Evolutionary conservation across 2,888 invertebrate species (phyloP), one percentile per base, ranked within the genome.

Genomic region (Microctonus aethiopoides): DNA sequence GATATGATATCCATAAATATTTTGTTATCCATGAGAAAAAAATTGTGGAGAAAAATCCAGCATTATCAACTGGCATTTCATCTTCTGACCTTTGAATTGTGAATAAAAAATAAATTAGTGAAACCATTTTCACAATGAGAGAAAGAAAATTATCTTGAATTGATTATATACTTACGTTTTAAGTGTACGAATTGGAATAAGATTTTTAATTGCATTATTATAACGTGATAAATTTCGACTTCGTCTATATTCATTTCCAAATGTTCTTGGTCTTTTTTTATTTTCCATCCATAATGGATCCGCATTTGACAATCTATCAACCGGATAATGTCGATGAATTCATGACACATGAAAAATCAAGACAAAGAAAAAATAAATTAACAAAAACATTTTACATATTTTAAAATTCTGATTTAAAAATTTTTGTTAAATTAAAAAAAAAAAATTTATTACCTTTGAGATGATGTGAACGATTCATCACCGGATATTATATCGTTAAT

Each of bases 21-120:
- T 82, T 82, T 0, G 88, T 88, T 76, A 89, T 81, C 90, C 90
- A 90, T 26, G 88, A 85, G 74, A 87, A 88, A 16, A 87, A 88
- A 51, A 89, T 82, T 72, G 87, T 87, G 3, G 89, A 89, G 75
- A 89, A 85, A 75, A 88, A 86, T 6, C 89, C 89, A 6, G 88
- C 87, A 65, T 80, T 81, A 61, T 89, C 88, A 26, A 88, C 83
- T 0, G 88, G 87, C 81, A 87, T 86, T 62, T 71, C 79, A 68
- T 79, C 79, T 66, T 80, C 80, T 2, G 79, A 69, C n/a, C 51
- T 64, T 22, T n/a, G 26, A 32, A 16, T 39, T 56, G 13, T 54
- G 16, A 46, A 62, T 16, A 46, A 41, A 7, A 46, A 46, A 4
- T 3, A 4, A 4, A n/a, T n/a, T 46, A 6, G 6, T 46, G 2